phyloP scores from a whole-genome alignment of 2,888 invertebrate genomes.

The Myopa testacea region DNA sequence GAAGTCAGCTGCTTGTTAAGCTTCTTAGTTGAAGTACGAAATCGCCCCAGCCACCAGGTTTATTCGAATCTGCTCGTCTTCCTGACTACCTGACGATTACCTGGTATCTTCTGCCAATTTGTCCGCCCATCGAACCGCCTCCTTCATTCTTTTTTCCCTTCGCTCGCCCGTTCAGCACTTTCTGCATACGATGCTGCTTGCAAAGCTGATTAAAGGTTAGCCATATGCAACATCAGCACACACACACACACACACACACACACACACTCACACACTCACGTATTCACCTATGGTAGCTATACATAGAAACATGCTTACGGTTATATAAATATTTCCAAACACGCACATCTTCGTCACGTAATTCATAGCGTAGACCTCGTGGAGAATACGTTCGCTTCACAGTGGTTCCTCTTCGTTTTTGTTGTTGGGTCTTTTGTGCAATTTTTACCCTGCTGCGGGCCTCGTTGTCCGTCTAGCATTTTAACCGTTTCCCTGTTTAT shows the following conservation, averaged over 20 bases:
- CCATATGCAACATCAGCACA: conserved; percentile 35
- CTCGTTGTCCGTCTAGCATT: too few relatives aligned
- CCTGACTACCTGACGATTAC: neutral
- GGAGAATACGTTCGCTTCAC: too few relatives aligned
- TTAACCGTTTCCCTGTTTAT: too few relatives aligned
- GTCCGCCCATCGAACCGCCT: neutral
- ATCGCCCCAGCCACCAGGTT: too few relatives aligned
- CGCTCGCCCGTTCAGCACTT: neutral
- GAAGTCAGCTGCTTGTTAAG: too few relatives aligned
- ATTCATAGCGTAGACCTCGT: neutral
- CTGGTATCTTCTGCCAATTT: neutral
- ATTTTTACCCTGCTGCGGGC: too few relatives aligned
- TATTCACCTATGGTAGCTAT: neutral
- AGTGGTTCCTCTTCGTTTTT: neutral
- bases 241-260: conserved; percentile 17
- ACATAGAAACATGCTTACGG: neutral
- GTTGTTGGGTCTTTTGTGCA: neutral
- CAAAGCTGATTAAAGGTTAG: conserved; percentile 66
- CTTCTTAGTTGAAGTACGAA: too few relatives aligned
- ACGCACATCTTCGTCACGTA: neutral
- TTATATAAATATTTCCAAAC: conserved; percentile 1
- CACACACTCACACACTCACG: conserved; percentile 11
- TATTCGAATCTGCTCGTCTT: too few relatives aligned
- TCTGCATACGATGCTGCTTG: conserved; percentile 53
- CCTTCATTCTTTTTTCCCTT: neutral